Evolutionary conservation across 2,113 vertebrate species (phyloP).

Genomic region (Lepidothrix coronata): DNA sequence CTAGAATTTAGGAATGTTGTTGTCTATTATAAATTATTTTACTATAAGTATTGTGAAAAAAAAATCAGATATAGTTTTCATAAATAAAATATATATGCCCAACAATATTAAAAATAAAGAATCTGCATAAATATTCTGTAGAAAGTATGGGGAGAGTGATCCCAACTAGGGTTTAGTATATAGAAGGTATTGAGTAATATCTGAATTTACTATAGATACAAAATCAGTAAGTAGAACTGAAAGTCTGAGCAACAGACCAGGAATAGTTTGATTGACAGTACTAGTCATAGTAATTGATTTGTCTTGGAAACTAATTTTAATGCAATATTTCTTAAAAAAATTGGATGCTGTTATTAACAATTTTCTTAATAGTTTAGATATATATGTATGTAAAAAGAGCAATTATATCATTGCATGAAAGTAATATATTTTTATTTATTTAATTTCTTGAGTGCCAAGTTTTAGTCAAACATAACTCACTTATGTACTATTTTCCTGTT

Average conservation of each 20-base stretch:
- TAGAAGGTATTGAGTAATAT: not conserved
- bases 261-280: not conserved
- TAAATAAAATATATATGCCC: not conserved
- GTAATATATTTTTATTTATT: not conserved
- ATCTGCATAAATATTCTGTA: not conserved
- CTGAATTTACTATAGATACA: not conserved
- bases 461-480: not conserved
- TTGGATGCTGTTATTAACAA: not conserved
- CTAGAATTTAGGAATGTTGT: not conserved
- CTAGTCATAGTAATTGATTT: not conserved
- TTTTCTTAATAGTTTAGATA: not conserved
- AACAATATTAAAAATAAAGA: not conserved
- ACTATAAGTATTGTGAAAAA: not conserved
- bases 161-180: not conserved
- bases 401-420: not conserved
- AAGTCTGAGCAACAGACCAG: not conserved
- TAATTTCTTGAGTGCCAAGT: not conserved
- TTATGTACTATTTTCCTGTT: not conserved
- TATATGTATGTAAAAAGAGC: not conserved
- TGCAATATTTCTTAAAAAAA: not conserved
- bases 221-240: not conserved
- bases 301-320: not conserved
- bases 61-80: not conserved
- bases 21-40: not conserved
- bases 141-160: not conserved